Percentiles rank a stretch among this genome's conserved stretches.
Conservation (phyloP, 2,888 invertebrate species). For the Chymomyza caudatula region DNA sequence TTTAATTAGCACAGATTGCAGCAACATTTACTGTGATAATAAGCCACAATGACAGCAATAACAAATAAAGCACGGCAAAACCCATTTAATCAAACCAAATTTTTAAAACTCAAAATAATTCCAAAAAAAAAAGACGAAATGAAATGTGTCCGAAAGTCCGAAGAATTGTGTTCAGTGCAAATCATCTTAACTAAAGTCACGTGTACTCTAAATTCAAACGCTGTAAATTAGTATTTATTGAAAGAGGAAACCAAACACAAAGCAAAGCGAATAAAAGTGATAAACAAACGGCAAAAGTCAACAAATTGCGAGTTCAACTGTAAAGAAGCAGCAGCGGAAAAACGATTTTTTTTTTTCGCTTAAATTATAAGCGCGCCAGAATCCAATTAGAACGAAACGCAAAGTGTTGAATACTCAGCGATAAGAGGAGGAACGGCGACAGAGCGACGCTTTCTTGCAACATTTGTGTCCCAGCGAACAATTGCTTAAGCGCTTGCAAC, state of each 20-base stretch:
- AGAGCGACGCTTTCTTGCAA: conserved; percentile 23
- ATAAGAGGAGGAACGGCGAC: conserved; percentile 1
- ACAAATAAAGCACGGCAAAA: conserved; percentile 6
- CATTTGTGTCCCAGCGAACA: not conserved
- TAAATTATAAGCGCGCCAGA: conserved; percentile 37
- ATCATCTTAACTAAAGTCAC: conserved; percentile 59
- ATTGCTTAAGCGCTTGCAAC: conserved; percentile 34
- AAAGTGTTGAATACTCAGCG: conserved; percentile 25
- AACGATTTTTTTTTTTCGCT: not conserved
- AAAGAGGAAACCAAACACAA: conserved; percentile 24
- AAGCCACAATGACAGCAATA: conserved; percentile 10
- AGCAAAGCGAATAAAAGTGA: conserved; percentile 46
- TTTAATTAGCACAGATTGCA: not conserved
- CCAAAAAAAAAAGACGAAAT: not conserved
- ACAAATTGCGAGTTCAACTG: conserved; percentile 62
- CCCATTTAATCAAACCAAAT: not conserved
- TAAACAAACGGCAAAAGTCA: conserved; percentile 62
- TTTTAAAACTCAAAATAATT: conserved; percentile 8
- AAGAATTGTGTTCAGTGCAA: conserved; percentile 4
- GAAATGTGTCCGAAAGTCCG: not conserved
- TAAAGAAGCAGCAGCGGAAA: conserved; percentile 12
- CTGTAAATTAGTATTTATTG: conserved; percentile 67
- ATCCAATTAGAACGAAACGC: conserved; percentile 62
- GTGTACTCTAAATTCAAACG: conserved; percentile 56
- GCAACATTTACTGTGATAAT: not conserved